Percentiles rank a stretch among this genome's conserved stretches.
Evolutionary conservation across 2,888 invertebrate genomes (phyloP).

Genomic region (Ophion ventricosus): DNA sequence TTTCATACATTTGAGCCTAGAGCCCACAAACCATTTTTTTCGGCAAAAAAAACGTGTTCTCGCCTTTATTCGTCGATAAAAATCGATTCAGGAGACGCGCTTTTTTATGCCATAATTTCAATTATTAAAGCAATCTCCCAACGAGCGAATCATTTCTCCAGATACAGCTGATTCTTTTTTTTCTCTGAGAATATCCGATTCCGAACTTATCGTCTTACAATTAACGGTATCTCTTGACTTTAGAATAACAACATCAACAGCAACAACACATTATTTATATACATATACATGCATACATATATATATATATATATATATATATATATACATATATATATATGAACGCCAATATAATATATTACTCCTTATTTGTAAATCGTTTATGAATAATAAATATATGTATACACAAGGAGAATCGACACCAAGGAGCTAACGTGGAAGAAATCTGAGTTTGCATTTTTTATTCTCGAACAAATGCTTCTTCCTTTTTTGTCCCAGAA

Average conservation of each 20-base stretch:
- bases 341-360: slow-evolving; percentile 75
- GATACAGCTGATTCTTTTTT: slow-evolving; percentile 10
- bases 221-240: slow-evolving; percentile 53
- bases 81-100: slow-evolving; percentile 52
- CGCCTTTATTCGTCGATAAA: slow-evolving; percentile 20
- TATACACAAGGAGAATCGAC: slow-evolving; percentile 57
- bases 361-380: slow-evolving; percentile 33
- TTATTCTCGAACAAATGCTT: slow-evolving; percentile 43
- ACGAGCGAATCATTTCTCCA: slow-evolving; percentile 12
- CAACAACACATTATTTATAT: slow-evolving; percentile 81
- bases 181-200: slow-evolving; percentile 59
- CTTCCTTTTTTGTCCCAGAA: slow-evolving; percentile 26
- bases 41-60: slow-evolving; percentile 2
- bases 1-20: background rate
- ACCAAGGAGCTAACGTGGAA: slow-evolving; percentile 59
- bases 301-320: slow-evolving; percentile 31
- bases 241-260: slow-evolving; percentile 82
- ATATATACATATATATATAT: slow-evolving; percentile 72
- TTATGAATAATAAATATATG: slow-evolving; percentile 28
- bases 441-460: slow-evolving; percentile 40
- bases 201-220: slow-evolving; percentile 58
- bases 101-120: slow-evolving; percentile 47
- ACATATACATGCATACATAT: slow-evolving; percentile 76
- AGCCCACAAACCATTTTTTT: background rate
- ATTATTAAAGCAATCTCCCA: background rate